Base-by-base conservation (phyloP, 2,113 vertebrate species). In the Ictalurus furcatus region DNA sequence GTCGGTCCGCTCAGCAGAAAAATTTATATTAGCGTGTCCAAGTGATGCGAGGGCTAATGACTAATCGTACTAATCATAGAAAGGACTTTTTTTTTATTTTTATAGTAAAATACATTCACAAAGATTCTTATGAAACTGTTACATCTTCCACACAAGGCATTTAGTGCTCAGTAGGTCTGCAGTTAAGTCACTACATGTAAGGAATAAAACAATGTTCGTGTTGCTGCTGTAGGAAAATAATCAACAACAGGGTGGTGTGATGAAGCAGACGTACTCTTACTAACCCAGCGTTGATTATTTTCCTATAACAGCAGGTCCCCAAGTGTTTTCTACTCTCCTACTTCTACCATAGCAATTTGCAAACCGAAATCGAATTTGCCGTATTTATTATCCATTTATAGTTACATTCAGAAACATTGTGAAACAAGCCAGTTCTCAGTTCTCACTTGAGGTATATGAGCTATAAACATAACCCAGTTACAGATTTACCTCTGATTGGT, bases 161-260 rank as follows among this genome's bases (percentile, higher is more conserved):
- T 69, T 16, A 30, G 4, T 14, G 28, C 65, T 69, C 65, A 30
- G 12, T 30, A 4, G 11, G 5, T 69, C 12, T 67, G 65, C 12
- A 67, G 12, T 63, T 25, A 23, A 44, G 7, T 63, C 61, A 63
- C 61, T 63, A 48, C 48, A 48, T 9, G 48, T 0, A 48, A 8
- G 23, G 8, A 6, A 19, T n/a, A n/a, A 67, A 28, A 67, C 59
- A 6, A 23, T 2, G 59, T 61, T 21, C 6, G 21, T 61, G 59
- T 67, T 67, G 63, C 63, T 67, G 63, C n/a, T 67, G n/a, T 67
- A 67, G 63, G 63, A 67, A 67, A 67, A 61, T 61, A 61, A 61
- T 61, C 59, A 25, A 23, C 21, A 21, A 23, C 59, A 25, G 21
- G 59, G 59, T 23, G 59, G 14, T 67, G 28, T n/a, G 28, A 67